Conservation (phyloP, 2,113 vertebrate genomes). For the Sphaerodactylus townsendi region DNA sequence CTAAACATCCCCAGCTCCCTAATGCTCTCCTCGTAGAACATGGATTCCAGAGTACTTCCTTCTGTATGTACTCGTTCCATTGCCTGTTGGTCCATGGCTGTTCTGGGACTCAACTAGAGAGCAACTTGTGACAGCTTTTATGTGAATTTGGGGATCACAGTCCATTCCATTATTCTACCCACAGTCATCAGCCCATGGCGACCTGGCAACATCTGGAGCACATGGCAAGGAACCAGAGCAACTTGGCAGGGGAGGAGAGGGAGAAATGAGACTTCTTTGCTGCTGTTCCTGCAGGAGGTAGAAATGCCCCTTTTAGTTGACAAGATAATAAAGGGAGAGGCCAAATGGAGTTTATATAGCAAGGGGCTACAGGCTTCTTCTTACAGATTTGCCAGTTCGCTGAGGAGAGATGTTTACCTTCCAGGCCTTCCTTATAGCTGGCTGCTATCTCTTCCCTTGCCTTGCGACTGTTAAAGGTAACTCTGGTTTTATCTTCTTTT, state of each 20-base stretch:
- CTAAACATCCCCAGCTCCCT: too few relatives aligned
- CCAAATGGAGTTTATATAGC: constrained; percentile 13
- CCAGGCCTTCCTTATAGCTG: not conserved
- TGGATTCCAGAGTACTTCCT: too few relatives aligned
- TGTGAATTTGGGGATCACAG: not conserved
- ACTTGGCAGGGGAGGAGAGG: not conserved
- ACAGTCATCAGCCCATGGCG: not conserved
- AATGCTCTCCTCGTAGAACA: too few relatives aligned
- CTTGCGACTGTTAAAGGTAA: not conserved
- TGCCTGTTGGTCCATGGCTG: too few relatives aligned
- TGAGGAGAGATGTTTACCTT: not conserved
- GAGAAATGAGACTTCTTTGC: not conserved
- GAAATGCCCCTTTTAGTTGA: not conserved
- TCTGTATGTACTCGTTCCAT: too few relatives aligned
- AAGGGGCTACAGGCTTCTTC: not conserved
- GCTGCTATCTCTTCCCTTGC: not conserved
- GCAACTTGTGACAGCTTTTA: not conserved
- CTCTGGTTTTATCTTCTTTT: not conserved
- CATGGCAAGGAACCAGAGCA: not conserved
- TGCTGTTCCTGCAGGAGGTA: not conserved
- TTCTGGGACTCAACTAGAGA: not conserved
- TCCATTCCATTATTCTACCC: not conserved
- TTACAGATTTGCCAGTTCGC: not conserved
- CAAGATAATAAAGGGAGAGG: not conserved
- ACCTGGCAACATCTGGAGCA: constrained; percentile 1